Base-by-base conservation (phyloP, 2,888 invertebrate genomes). In the Sthenelais limicola region DNA sequence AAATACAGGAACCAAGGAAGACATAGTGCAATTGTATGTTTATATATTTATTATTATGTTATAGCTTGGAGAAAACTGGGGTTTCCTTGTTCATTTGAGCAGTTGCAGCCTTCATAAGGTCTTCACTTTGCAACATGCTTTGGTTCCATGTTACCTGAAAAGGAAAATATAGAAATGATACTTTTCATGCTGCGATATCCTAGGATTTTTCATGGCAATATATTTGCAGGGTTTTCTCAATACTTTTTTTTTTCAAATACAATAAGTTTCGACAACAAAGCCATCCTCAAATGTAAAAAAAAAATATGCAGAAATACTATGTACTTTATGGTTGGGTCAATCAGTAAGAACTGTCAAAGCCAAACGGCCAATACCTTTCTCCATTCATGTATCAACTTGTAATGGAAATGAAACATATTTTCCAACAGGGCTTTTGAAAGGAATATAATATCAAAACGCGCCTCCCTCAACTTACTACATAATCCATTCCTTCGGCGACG, bases 111-210 rank as follows among this genome's bases (percentile, higher is more conserved):
- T 93, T 94, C 56, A 92, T 87, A 24, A 89, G 76, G 85, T 98
- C 98, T 85, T 97, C 96, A 80, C 95, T 95, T 88, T 96, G 96
- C 26, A 98, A 89, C 91, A 94, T 93, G n/a, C 91, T 86, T 86
- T 93, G 93, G 88, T 98, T 98, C 86, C 93, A 91, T 33, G 91
- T 87, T 21, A 92, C 92, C 97, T 97, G 89, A 68, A 83, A 83
- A 74, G 47, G 21, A 51, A 15, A 43, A 15, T 15, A 43, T 43
- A 43, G n/a, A 43, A 43, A 43, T 43, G 47, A 43, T 43, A 43
- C n/a, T 43, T 43, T 43, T n/a, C 47, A 43, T 15, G 12, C n/a
- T 43, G 12, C 12, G n/a, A n/a, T 43, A 15, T 43, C 47, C n/a
- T 12, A 43, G 12, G n/a, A 15, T 43, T 12, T 15, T 43, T 12